A percentile compares a stretch with the other conserved stretches of the same genome.
Evolutionary conservation across 2,797 vertebrate species (phyloP).

Genomic region (Rhinichthys osculus): DNA sequence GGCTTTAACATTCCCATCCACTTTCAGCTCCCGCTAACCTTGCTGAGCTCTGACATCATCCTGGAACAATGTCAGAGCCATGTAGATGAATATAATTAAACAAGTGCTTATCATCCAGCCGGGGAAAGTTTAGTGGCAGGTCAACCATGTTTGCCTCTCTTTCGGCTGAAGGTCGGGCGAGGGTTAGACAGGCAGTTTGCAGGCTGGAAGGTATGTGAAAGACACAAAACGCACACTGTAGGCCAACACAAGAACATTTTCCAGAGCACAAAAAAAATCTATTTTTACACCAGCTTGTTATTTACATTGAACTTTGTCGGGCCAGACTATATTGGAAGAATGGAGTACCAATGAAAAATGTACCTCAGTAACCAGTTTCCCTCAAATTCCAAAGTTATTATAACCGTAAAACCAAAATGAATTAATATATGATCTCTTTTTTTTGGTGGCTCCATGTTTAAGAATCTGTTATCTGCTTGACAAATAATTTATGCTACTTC

Average conservation of each 20-base stretch:
- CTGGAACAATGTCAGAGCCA: slow-evolving; percentile 87
- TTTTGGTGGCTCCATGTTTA: too few relatives aligned
- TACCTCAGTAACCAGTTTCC: background rate
- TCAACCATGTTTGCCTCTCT: slow-evolving; percentile 82
- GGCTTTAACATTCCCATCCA: slow-evolving; percentile 61
- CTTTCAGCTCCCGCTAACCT: slow-evolving; percentile 76
- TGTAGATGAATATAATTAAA: slow-evolving; percentile 89
- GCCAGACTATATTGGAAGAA: slow-evolving; percentile 24
- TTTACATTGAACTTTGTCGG: slow-evolving; percentile 48
- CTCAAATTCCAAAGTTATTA: background rate
- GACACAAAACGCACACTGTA: slow-evolving; percentile 25
- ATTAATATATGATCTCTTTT: background rate
- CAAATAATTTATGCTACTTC: too few relatives aligned
- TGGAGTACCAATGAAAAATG: background rate
- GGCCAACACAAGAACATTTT: slow-evolving; percentile 56
- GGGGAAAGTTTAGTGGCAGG: slow-evolving; percentile 79
- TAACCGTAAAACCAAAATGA: background rate
- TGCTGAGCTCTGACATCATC: slow-evolving; percentile 81
- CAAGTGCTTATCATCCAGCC: slow-evolving; percentile 84
- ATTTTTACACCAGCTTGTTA: slow-evolving; percentile 58
- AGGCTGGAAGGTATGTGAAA: slow-evolving; percentile 55
- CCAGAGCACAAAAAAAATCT: slow-evolving; percentile 54
- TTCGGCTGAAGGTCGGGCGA: slow-evolving; percentile 79
- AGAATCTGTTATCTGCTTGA: too few relatives aligned
- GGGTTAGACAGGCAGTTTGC: slow-evolving; percentile 70